A percentile compares a stretch with the other conserved stretches of the same genome.
phyloP scores from a whole-genome alignment of 2,888 invertebrate genomes.

The Liodrosophila aerea region DNA sequence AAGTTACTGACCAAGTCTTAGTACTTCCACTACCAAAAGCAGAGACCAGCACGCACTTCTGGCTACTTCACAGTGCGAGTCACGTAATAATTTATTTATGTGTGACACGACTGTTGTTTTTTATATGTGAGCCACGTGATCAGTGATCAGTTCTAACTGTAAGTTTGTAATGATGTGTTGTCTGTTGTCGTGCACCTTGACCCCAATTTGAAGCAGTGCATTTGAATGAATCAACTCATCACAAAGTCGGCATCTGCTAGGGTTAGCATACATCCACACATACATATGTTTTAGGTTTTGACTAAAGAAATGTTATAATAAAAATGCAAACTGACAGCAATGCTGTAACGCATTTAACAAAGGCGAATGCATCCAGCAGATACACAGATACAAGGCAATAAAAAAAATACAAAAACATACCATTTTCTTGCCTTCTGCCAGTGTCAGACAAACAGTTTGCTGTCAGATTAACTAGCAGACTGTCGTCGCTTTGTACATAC shows the following conservation, averaged over 20 bases:
- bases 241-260: slow-evolving; percentile 49
- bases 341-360: slow-evolving; percentile 37
- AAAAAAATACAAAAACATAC: slow-evolving; percentile 48
- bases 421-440: slow-evolving; percentile 36
- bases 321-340: slow-evolving; percentile 35
- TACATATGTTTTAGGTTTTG: slow-evolving; percentile 50
- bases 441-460: slow-evolving; percentile 63
- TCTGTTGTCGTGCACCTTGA: slow-evolving; percentile 53
- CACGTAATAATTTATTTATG: slow-evolving; percentile 50
- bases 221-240: slow-evolving; percentile 54
- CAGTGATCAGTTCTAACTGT: slow-evolving; percentile 49
- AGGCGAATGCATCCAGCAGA: slow-evolving; percentile 58
- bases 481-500: slow-evolving; percentile 30
- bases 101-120: slow-evolving; percentile 19
- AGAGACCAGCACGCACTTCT: slow-evolving; percentile 29
- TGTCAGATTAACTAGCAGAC: slow-evolving; percentile 70
- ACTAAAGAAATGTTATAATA: slow-evolving; percentile 5
- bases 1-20: slow-evolving; percentile 21
- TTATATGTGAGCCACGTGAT: slow-evolving; percentile 61
- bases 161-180: slow-evolving; percentile 16
- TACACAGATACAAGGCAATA: slow-evolving; percentile 31
- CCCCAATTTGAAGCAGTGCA: slow-evolving; percentile 50
- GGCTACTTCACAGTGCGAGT: slow-evolving; percentile 27
- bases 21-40: slow-evolving; percentile 22
- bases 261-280: neutral